Evolutionary conservation across 2,888 invertebrate genomes (phyloP), one percentile per base, ranked within the genome.

Genomic region (Brachyopa scutellaris): DNA sequence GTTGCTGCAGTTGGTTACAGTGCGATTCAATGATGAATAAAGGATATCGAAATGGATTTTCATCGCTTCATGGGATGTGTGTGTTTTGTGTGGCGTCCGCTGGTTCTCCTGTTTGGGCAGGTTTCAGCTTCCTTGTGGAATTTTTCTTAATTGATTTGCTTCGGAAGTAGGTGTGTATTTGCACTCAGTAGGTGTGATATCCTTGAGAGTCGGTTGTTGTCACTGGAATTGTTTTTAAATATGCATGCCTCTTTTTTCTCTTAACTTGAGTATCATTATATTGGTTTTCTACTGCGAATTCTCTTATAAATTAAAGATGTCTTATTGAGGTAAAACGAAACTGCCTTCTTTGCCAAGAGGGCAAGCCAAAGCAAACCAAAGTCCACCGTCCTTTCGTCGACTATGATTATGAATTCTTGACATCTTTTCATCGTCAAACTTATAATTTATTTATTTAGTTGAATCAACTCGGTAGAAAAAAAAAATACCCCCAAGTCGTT

Each of bases 71-170:
- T 72, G 53, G 53, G 66, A 31, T 42, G 55, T 47, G 40, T 62
- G 36, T 53, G 26, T 57, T 59, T 8, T 31, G 40, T 53, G 13
- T 59, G 13, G 2, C 13, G 36, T 64, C 8, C 3, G 1, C 0
- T 64, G 70, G 42, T 55, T 77, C 77, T 85, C 84, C 85, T 86
- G 86, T 86, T 86, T 86, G 85, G 86, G 85, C 85, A 86, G 84
- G 84, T 85, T 86, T 85, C 84, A 86, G 90, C 90, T 89, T 89
- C 89, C 87, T 88, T 88, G 86, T 87, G 89, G 88, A 82, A n/a
- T 26, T 6, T 26, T 21, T 69, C 40, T 51, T 42, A 82, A 77
- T 82, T 72, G 77, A 82, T 82, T 82, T 72, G 77, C 29, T 61
- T 82, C 77, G 77, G 53, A 49, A 76, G 29, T n/a, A n/a, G 62